Evolutionary conservation across 2,113 vertebrate species (phyloP).

Genomic region (Semicossyphus pulcher): DNA sequence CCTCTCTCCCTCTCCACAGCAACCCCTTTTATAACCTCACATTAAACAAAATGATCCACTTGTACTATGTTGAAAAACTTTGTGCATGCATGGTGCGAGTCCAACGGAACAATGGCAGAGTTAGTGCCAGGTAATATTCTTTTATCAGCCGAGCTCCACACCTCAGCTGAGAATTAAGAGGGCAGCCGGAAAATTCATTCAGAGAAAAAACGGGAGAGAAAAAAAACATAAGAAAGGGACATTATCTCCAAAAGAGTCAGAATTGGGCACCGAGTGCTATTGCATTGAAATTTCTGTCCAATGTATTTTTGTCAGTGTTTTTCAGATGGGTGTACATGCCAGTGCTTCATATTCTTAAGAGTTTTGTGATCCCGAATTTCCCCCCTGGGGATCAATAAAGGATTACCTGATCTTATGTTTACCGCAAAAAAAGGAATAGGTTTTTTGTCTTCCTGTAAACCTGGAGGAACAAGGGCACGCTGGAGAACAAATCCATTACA

Average conservation of each 20-base stretch:
- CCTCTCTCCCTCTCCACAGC: conserved; percentile 15
- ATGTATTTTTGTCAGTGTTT: conserved; percentile 31
- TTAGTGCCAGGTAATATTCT: conserved; percentile 65
- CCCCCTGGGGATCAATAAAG: no score
- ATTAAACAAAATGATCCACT: conserved; percentile 47
- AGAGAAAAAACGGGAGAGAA: conserved; percentile 8
- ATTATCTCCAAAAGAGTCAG: no score
- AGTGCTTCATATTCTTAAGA: no score
- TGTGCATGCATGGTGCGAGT: conserved; percentile 40
- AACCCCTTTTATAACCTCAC: conserved; percentile 62
- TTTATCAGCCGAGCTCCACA: conserved; percentile 55
- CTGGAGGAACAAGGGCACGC: no score
- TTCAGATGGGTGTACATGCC: conserved; percentile 28
- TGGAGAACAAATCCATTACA: no score
- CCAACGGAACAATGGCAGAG: conserved; percentile 62
- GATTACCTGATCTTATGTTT: no score
- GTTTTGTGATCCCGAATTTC: no score
- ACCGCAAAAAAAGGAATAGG: no score
- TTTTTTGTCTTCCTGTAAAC: no score
- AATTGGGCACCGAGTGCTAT: conserved; percentile 33
- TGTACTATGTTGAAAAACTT: conserved; percentile 66
- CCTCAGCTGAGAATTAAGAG: not conserved
- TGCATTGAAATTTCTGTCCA: conserved; percentile 24
- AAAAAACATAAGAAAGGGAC: conserved; percentile 17
- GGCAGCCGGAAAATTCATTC: conserved; percentile 10